A percentile compares a stretch with the other conserved stretches of the same genome.
These are phyloP conservation scores for Ectropis grisescens DNA, from an alignment of 1,140 invertebrate species.

Conservation along the genomic window DNA sequence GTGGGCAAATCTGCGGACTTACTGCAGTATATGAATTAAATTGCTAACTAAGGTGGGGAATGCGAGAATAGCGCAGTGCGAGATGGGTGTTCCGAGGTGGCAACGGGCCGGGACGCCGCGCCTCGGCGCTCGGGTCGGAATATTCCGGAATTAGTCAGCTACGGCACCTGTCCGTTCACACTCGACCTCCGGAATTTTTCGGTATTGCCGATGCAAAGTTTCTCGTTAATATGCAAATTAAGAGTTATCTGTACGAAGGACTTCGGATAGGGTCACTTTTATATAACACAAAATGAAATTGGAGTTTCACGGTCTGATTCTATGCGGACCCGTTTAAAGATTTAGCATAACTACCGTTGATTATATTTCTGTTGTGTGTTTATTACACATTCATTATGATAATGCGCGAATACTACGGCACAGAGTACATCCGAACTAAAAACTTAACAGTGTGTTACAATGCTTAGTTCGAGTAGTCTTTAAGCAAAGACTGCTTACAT, in stretches of 20 bases:
- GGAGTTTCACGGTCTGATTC: slow-evolving; percentile 43
- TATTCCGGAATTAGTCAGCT: slow-evolving; percentile 29
- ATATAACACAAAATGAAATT: slow-evolving; percentile 39
- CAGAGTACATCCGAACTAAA: slow-evolving; percentile 24
- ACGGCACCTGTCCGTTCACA: slow-evolving; percentile 44
- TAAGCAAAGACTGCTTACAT: slow-evolving; percentile 29
- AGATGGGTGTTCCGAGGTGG: too few species aligned
- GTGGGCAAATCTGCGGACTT: too few species aligned
- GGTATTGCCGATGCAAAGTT: slow-evolving; percentile 49
- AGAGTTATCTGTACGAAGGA: slow-evolving; percentile 49
- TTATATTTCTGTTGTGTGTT: slow-evolving; percentile 26
- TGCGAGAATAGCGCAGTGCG: too few species aligned
- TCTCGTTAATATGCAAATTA: slow-evolving; percentile 64
- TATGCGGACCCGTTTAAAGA: slow-evolving; percentile 33
- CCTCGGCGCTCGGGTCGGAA: slow-evolving; percentile 20
- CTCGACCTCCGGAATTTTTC: slow-evolving; percentile 44
- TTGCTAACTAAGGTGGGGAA: too few species aligned
- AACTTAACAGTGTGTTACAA: slow-evolving; percentile 28
- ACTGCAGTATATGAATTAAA: too few species aligned
- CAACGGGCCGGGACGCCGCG: too few species aligned
- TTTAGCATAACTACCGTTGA: slow-evolving; percentile 36
- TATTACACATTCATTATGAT: slow-evolving; percentile 19
- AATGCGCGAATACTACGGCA: slow-evolving; percentile 23
- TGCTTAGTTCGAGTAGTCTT: slow-evolving; percentile 32
- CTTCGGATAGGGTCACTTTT: slow-evolving; percentile 41